Percentiles rank a stretch among this genome's conserved stretches.
These are phyloP conservation scores for Limnephilus marmoratus DNA, from an alignment of 2,888 invertebrate genomes.

Conservation along the genomic window DNA sequence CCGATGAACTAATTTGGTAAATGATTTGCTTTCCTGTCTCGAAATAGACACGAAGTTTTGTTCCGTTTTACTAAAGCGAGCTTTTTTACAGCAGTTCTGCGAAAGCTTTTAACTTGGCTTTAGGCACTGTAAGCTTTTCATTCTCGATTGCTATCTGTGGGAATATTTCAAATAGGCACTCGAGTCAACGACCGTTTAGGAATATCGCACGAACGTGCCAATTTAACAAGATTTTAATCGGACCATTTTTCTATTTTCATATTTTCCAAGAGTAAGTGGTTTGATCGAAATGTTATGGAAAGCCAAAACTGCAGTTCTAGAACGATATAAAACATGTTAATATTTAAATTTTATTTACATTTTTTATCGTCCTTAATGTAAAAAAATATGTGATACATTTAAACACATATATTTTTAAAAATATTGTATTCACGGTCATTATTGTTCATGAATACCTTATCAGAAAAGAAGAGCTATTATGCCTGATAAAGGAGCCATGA, in stretches of 20 bases:
- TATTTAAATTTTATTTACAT: too few species aligned
- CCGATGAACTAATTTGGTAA: not conserved
- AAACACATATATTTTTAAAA: too few species aligned
- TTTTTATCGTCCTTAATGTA: too few species aligned
- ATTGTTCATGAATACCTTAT: too few species aligned
- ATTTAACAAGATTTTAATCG: not conserved
- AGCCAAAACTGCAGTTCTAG: not conserved
- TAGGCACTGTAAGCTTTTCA: not conserved
- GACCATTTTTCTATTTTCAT: not conserved
- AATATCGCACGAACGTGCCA: not conserved
- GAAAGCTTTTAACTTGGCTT: not conserved
- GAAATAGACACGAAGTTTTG: not conserved
- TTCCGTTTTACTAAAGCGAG: conserved; percentile 1
- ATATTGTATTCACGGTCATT: too few species aligned
- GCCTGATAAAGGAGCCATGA: too few species aligned
- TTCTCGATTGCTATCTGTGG: not conserved
- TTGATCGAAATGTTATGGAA: not conserved
- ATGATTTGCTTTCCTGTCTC: not conserved
- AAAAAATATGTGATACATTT: too few species aligned
- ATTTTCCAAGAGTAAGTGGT: not conserved
- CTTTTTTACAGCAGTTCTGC: conserved; percentile 11
- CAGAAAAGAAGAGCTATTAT: too few species aligned
- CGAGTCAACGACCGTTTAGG: not conserved
- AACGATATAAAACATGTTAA: not conserved
- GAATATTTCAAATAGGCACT: not conserved